These are phyloP conservation scores for Trigoniulus corallinus DNA, from an alignment of 1,140 invertebrate species.

Conservation along the genomic window DNA sequence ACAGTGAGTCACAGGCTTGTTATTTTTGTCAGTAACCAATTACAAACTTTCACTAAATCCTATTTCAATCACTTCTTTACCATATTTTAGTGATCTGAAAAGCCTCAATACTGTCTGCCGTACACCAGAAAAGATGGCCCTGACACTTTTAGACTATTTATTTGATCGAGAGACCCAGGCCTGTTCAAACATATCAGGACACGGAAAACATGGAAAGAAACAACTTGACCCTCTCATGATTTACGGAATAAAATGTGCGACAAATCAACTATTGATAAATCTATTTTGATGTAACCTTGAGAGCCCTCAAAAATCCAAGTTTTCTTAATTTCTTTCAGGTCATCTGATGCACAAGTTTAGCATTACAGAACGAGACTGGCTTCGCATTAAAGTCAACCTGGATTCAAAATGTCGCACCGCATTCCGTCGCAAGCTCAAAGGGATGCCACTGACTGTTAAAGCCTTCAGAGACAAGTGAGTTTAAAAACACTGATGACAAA, in stretches of 20 bases:
- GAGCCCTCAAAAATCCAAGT: not conserved
- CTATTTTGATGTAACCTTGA: not conserved
- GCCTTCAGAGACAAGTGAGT: conserved; percentile 21
- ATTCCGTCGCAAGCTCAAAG: conserved; percentile 24
- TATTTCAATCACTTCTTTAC: conserved; percentile 4
- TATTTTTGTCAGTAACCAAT: too few species aligned
- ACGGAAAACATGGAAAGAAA: conserved; percentile 31
- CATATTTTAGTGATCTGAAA: conserved; percentile 22
- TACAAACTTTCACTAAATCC: not conserved
- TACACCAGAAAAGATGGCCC: conserved; percentile 31
- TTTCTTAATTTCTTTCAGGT: conserved; percentile 17
- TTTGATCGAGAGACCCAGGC: conserved; percentile 32
- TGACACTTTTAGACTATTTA: conserved; percentile 29
- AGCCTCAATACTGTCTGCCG: conserved; percentile 28
- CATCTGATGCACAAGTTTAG: conserved; percentile 28
- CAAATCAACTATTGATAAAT: conserved; percentile 14
- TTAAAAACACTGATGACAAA: too few species aligned
- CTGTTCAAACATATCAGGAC: conserved; percentile 28
- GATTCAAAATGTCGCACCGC: conserved; percentile 32
- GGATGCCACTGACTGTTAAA: conserved; percentile 28
- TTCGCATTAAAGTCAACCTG: conserved; percentile 29
- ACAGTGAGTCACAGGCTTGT: conserved; percentile 21
- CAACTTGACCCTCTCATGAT: conserved; percentile 31
- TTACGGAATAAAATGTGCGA: conserved; percentile 31
- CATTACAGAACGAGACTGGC: conserved; percentile 28